phyloP scores from a whole-genome alignment of 2,888 invertebrate genomes.

The Amphiduros pacificus region DNA sequence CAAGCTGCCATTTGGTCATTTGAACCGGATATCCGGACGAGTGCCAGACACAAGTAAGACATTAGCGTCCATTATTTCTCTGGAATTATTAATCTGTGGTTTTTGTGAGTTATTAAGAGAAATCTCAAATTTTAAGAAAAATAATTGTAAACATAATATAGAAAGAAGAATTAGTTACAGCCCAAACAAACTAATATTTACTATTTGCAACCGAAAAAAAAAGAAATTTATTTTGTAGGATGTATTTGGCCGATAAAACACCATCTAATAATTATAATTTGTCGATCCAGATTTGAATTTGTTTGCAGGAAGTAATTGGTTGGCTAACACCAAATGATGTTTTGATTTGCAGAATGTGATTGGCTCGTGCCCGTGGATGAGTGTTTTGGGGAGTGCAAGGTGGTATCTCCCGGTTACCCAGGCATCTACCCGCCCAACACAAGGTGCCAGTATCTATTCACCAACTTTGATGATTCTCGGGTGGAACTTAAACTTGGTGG shows the following conservation, averaged over 20 bases:
- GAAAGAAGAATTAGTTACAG: background rate
- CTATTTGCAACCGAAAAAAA: too few species aligned
- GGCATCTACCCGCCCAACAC: slow-evolving; percentile 27
- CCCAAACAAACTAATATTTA: too few species aligned
- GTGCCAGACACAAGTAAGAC: slow-evolving; percentile 20
- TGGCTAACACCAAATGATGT: too few species aligned
- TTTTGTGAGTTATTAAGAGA: too few species aligned
- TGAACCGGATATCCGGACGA: slow-evolving; percentile 14
- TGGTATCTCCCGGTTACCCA: slow-evolving; percentile 28
- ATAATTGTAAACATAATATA: background rate
- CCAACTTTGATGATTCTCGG: slow-evolving; percentile 23
- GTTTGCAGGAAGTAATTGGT: too few species aligned
- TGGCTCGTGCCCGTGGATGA: slow-evolving; percentile 28
- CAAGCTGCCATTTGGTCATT: slow-evolving; percentile 19
- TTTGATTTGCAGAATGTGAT: slow-evolving; percentile 28
- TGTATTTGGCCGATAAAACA: too few species aligned
- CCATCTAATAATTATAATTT: too few species aligned
- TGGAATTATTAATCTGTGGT: too few species aligned
- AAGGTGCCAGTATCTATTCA: slow-evolving; percentile 27
- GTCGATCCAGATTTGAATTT: too few species aligned
- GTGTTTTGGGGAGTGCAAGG: slow-evolving; percentile 22
- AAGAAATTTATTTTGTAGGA: too few species aligned
- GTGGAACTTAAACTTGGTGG: slow-evolving; percentile 26
- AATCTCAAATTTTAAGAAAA: too few species aligned
- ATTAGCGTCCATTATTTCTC: too few species aligned